Evolutionary conservation across 2,113 vertebrate species (phyloP).

Genomic region (Heterotilapia buettikoferi): DNA sequence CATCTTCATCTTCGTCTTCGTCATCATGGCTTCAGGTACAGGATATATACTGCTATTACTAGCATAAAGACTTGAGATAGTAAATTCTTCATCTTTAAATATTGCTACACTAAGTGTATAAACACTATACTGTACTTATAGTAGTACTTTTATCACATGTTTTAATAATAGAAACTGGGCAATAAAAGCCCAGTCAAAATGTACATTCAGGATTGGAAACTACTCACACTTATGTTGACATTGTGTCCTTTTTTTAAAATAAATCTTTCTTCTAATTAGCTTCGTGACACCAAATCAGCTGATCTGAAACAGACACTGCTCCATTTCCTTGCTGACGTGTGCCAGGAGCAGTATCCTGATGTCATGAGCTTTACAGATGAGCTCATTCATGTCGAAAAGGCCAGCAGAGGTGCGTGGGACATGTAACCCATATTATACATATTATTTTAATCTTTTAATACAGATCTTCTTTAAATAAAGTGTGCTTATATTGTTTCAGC

Average conservation of each 20-base stretch:
- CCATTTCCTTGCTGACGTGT: slow-evolving; percentile 84
- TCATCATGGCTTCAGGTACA: not conserved
- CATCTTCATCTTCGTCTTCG: too few relatives aligned
- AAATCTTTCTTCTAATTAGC: slow-evolving; percentile 49
- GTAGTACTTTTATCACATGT: not conserved
- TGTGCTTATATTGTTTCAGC: not conserved
- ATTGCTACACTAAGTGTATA: not conserved
- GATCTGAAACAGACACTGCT: slow-evolving; percentile 85
- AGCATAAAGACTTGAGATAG: not conserved
- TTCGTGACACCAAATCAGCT: slow-evolving; percentile 76
- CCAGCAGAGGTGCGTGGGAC: slow-evolving; percentile 79
- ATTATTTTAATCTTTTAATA: not conserved
- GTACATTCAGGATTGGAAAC: not conserved
- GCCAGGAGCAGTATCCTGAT: slow-evolving; percentile 79
- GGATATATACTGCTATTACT: not conserved
- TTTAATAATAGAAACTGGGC: not conserved
- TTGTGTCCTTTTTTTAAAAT: not conserved
- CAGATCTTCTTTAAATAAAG: not conserved
- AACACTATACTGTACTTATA: not conserved
- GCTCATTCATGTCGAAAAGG: slow-evolving; percentile 88
- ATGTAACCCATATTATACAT: not conserved
- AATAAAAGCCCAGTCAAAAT: not conserved
- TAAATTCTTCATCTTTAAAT: not conserved
- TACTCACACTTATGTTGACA: not conserved
- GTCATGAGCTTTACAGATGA: slow-evolving; percentile 83